Base-by-base conservation (phyloP, 2,888 invertebrate species). In the Alsophila aescularia region DNA sequence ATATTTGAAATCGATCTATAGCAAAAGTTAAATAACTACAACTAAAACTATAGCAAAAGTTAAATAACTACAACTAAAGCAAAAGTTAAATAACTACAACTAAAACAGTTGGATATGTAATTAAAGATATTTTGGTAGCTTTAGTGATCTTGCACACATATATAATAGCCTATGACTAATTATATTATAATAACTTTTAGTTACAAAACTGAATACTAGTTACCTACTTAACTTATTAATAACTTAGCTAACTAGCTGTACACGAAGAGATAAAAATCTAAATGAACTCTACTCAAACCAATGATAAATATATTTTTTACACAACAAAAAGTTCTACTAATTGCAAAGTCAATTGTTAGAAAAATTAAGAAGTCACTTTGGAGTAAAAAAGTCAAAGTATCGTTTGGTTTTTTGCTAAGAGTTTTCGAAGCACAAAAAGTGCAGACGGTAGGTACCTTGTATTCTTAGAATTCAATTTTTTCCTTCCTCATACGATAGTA, bases 391-490 rank as follows among this genome's bases (percentile, higher is more conserved):
- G 14, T 34, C 16, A 12, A 34, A 5, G 16, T 18, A 51, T 2
- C 14, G 15, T 24, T 43, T 21, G 27, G 10, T 29, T 47, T 44
- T 39, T 36, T 36, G 40, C 12, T 14, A 8, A 24, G 24, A 9
- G 27, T 18, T 45, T 44, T 24, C 0, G 15, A 18, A 42, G 15
- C 18, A 7, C 12, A 29, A 50, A 50, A 36, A 35, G 7, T 6
- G 14, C 6, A 16, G 1, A 1, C 16, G n/a, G n/a, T 2, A 21
- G 18, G 14, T 10, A 21, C 15, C 10, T 41, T 15, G n/a, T 32
- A 2, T 52, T 52, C 52, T 40, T 1, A 40, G 52, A 52, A 52
- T 18, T 12, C 10, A 3, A 41, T 35, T 1, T 52, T 45, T 45
- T 45, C 18, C 40, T 44, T 52, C 39, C 18, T 43, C 15, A 13